A percentile compares a stretch with the other conserved stretches of the same genome.
Evolutionary conservation across 2,888 invertebrate genomes (phyloP).

Genomic region (Tachina fera): DNA sequence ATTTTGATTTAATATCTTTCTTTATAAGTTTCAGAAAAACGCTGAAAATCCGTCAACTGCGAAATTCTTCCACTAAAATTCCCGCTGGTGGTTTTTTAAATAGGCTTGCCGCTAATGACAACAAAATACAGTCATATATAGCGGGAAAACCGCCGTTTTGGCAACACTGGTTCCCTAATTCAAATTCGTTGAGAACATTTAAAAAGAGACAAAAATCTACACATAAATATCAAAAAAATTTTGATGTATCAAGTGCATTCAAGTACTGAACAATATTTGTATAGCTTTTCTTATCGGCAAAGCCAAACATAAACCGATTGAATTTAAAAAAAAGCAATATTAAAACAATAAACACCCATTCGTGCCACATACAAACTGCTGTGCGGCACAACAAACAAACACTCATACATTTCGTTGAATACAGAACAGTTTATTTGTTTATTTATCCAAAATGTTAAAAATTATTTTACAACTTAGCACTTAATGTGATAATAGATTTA

Average conservation of each 20-base stretch:
- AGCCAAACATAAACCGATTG: conserved; percentile 21
- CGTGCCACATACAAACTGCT: not conserved
- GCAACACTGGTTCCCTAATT: not conserved
- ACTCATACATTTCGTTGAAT: not conserved
- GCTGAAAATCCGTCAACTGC: too few species aligned
- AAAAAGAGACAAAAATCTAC: not conserved
- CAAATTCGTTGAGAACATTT: not conserved
- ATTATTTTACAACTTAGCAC: not conserved
- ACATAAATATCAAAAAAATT: not conserved
- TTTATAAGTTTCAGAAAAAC: too few species aligned
- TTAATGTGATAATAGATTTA: not conserved
- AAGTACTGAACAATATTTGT: not conserved
- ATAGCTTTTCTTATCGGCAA: not conserved
- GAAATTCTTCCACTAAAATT: too few species aligned
- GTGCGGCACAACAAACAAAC: not conserved
- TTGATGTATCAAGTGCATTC: conserved; percentile 9
- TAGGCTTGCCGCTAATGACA: too few species aligned
- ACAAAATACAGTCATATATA: too few species aligned
- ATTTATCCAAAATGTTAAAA: conserved; percentile 14
- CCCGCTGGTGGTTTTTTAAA: too few species aligned
- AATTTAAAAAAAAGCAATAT: conserved; percentile 8
- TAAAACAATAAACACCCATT: conserved; percentile 35
- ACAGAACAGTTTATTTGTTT: not conserved
- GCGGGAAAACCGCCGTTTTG: too few species aligned
- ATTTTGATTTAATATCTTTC: too few species aligned